Evolutionary conservation across 2,888 invertebrate species (phyloP).

Genomic region (Hermaeophaga mercurialis): DNA sequence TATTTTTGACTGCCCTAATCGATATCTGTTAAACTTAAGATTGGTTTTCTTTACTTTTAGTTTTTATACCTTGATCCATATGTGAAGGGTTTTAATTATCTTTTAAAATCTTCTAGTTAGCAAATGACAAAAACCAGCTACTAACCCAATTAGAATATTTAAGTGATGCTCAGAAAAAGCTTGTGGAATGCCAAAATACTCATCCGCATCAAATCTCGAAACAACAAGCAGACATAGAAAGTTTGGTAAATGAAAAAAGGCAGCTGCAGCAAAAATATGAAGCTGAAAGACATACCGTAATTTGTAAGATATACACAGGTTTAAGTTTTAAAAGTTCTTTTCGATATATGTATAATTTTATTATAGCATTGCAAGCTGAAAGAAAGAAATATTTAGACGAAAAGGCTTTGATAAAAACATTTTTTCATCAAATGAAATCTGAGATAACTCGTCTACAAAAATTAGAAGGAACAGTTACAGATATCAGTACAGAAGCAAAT

Average conservation of each 20-base stretch:
- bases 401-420: constrained; percentile 48
- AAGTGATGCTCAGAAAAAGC: constrained; percentile 32
- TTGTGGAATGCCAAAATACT: constrained; percentile 33
- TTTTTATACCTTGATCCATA: neutral
- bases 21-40: no score
- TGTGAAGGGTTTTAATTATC: neutral
- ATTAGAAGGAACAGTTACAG: constrained; percentile 49
- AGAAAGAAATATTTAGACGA: constrained; percentile 52
- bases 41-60: no score
- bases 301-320: constrained; percentile 32
- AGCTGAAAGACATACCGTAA: constrained; percentile 46
- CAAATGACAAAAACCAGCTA: constrained; percentile 36
- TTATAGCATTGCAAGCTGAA: constrained; percentile 50
- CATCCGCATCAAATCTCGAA: constrained; percentile 44
- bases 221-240: constrained; percentile 45
- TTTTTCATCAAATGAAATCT: constrained; percentile 50
- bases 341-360: no score
- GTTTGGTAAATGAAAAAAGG: constrained; percentile 39
- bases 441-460: constrained; percentile 48
- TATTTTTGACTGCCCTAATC: no score
- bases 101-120: constrained; percentile 38
- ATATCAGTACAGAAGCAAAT: constrained; percentile 51
- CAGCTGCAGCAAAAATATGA: constrained; percentile 46
- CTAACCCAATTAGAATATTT: constrained; percentile 29
- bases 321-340: no score